These are phyloP conservation scores for Dusona sp. DNA, from an alignment of 2,888 invertebrate species.

Conservation along the genomic window DNA sequence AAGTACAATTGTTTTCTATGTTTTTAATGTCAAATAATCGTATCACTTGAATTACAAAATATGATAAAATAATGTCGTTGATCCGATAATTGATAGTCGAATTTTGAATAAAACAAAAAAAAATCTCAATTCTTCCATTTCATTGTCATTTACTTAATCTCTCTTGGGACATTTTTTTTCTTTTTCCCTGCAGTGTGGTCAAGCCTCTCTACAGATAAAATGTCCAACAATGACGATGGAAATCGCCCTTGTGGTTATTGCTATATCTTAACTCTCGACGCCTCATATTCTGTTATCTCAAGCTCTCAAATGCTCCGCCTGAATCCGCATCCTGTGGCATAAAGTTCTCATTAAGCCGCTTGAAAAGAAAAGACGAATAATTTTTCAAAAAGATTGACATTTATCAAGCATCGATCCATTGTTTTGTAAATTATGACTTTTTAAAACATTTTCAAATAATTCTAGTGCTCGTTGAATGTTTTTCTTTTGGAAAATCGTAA, in stretches of 20 bases:
- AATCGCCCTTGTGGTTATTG: slow-evolving; percentile 63
- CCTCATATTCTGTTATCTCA: slow-evolving; percentile 60
- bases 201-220: slow-evolving; percentile 56
- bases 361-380: background rate
- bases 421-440: background rate
- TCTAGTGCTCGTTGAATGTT: too few relatives aligned
- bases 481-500: too few relatives aligned
- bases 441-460: too few relatives aligned
- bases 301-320: slow-evolving; percentile 46
- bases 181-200: slow-evolving; percentile 47
- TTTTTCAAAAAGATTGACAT: background rate
- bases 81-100: background rate
- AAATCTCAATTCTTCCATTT: slow-evolving; percentile 54
- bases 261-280: slow-evolving; percentile 65
- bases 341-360: slow-evolving; percentile 44
- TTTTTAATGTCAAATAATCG: too few relatives aligned
- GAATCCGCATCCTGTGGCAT: slow-evolving; percentile 64
- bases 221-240: slow-evolving; percentile 70
- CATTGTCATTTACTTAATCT: slow-evolving; percentile 41
- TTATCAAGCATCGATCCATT: background rate
- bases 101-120: background rate
- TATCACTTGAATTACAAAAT: too few relatives aligned
- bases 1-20: background rate
- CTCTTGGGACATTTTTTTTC: slow-evolving; percentile 15
- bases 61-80: background rate